Conservation (phyloP, 2,797 vertebrate genomes). For the Schizopygopsis malacanthus region DNA sequence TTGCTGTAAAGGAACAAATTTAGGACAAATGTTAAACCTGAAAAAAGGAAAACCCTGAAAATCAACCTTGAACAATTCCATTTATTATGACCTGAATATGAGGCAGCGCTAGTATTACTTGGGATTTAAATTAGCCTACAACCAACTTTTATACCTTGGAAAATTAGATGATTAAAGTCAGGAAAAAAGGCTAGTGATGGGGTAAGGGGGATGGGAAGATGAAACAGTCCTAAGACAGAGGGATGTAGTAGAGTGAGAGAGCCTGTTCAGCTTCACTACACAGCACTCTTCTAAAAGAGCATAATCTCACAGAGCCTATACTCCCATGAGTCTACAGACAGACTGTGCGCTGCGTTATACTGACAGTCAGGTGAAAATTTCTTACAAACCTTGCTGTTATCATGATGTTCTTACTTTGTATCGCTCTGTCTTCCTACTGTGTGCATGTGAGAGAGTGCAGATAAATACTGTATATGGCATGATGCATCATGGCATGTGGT, state of each 20-base stretch:
- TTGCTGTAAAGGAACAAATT: conserved; percentile 18
- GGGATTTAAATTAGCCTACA: conserved; percentile 59
- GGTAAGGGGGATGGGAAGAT: conserved; percentile 43
- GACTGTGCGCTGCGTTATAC: conserved; percentile 53
- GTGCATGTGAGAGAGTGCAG: background rate
- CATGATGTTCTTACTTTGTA: conserved; percentile 58
- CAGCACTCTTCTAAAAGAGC: conserved; percentile 69
- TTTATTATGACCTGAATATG: conserved; percentile 56
- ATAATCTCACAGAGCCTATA: conserved; percentile 72
- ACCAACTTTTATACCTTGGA: conserved; percentile 45
- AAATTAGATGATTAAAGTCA: conserved; percentile 61
- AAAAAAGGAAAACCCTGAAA: conserved; percentile 18
- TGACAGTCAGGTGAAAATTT: conserved; percentile 49
- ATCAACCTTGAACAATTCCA: conserved; percentile 43
- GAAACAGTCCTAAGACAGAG: conserved; percentile 43
- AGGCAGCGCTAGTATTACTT: conserved; percentile 37
- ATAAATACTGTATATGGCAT: conserved; percentile 30
- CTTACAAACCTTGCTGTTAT: conserved; percentile 55
- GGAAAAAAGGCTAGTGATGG: conserved; percentile 48
- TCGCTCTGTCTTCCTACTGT: conserved; percentile 65
- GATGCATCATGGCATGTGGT: background rate
- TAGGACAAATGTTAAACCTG: conserved; percentile 49
- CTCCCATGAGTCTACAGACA: conserved; percentile 66
- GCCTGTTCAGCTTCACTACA: conserved; percentile 74
- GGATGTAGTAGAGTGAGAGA: conserved; percentile 53